Base-by-base conservation (phyloP, 2,888 invertebrate species). In the Labia minor region DNA sequence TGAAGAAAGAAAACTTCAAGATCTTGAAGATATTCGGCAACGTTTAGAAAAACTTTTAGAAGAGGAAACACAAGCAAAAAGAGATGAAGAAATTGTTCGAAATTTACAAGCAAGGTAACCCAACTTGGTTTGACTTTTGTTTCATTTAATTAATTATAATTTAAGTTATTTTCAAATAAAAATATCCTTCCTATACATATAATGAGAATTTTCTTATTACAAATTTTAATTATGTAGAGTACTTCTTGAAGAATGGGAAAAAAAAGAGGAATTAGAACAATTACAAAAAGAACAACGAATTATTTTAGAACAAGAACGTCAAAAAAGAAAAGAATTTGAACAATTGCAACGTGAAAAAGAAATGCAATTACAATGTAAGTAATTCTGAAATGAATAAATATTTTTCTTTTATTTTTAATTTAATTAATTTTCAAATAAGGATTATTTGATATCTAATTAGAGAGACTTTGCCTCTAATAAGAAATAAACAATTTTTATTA, bases 171-270 rank as follows among this genome's bases (percentile, higher is more conserved):
- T 26, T 26, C 26, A 26, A n/a, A n/a, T n/a, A n/a, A n/a, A n/a
- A n/a, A n/a, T n/a, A n/a, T n/a, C n/a, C n/a, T n/a, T n/a, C n/a
- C n/a, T n/a, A n/a, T n/a, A n/a, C n/a, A n/a, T n/a, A n/a, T n/a
- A n/a, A n/a, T n/a, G n/a, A n/a, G n/a, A n/a, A n/a, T n/a, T n/a
- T n/a, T n/a, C n/a, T n/a, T n/a, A n/a, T n/a, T n/a, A 14, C 8
- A 18, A 8, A 10, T 14, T 14, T 49, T 37, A 61, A 61, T 21
- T 19, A 71, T 67, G 19, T 66, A 83, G 84, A 71, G 88, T 91
- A 64, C 78, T 91, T 71, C 84, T 88, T 65, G 91, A 92, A 78
- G 92, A 92, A 80, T 90, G 90, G 89, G 89, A 90, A 72, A 87
- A 86, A 74, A 78, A 90, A 70, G 90, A 90, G 75, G 89, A 91